Conservation (phyloP, 2,113 vertebrate species). For the Chaetura pelagica region DNA sequence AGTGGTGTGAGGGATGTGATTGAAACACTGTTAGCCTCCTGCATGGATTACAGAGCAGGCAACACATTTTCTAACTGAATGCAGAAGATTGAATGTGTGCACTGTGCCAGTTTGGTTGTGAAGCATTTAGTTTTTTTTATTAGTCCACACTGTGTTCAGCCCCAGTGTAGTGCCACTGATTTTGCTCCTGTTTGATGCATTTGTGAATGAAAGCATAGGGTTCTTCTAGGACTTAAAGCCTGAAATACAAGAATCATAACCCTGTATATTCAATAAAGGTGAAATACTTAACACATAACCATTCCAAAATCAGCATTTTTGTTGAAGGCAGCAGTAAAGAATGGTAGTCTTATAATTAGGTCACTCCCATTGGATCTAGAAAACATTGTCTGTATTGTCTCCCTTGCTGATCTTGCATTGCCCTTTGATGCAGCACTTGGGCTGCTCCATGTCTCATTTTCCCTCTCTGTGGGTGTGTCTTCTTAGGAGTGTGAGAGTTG, state of each 20-base stretch:
- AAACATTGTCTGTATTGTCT: background rate
- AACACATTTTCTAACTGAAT: background rate
- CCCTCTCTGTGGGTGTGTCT: background rate
- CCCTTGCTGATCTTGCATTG: background rate
- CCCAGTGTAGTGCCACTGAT: background rate
- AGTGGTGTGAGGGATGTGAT: background rate
- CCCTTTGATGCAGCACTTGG: background rate
- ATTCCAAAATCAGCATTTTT: background rate
- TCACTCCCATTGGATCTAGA: background rate
- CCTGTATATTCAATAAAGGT: background rate
- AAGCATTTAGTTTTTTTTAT: background rate
- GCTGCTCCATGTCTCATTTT: background rate
- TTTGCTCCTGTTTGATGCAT: background rate
- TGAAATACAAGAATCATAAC: background rate
- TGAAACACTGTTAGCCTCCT: background rate
- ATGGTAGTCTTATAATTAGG: background rate
- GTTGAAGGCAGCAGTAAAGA: background rate
- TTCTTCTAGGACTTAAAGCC: background rate
- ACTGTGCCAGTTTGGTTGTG: background rate
- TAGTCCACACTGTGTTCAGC: background rate
- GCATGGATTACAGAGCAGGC: fast-evolving
- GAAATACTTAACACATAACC: background rate
- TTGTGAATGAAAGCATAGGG: background rate
- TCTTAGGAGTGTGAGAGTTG: background rate
- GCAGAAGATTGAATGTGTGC: background rate